These are phyloP conservation scores for Fringilla coelebs DNA, from an alignment of 2,797 vertebrate species.

Conservation along the genomic window DNA sequence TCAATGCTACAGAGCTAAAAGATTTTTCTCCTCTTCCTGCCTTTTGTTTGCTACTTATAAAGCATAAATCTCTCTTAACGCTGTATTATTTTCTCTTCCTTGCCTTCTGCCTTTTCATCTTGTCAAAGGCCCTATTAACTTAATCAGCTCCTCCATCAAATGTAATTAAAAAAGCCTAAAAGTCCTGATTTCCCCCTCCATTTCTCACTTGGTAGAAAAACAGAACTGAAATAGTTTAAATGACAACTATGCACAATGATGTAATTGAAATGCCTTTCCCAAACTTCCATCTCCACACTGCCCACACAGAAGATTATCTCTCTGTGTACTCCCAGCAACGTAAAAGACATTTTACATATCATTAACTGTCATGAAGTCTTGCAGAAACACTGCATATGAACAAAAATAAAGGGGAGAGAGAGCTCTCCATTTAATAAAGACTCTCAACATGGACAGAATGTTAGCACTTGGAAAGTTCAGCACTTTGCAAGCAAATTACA, in stretches of 20 bases:
- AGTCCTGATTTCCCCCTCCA: background rate
- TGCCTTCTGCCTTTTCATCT: background rate
- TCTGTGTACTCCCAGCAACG: background rate
- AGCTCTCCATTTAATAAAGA: background rate
- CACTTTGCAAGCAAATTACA: background rate
- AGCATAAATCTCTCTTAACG: background rate
- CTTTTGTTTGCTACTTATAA: background rate
- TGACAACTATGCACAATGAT: background rate
- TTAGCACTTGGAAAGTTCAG: background rate
- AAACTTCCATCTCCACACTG: background rate
- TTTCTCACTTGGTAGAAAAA: background rate
- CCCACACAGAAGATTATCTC: background rate
- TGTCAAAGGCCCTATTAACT: background rate
- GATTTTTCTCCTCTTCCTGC: background rate
- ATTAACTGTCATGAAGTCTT: background rate
- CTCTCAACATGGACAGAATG: accelerated
- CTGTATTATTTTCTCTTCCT: background rate
- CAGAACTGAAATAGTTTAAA: background rate
- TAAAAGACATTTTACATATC: background rate
- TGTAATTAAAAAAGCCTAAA: background rate
- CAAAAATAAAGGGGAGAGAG: background rate
- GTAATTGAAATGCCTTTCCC: background rate
- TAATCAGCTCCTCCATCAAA: background rate
- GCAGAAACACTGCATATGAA: background rate
- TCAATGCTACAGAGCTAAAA: background rate